Percentiles rank a stretch among this genome's conserved stretches.
Conservation (phyloP, 2,113 vertebrate genomes). For the Psophia crepitans region DNA sequence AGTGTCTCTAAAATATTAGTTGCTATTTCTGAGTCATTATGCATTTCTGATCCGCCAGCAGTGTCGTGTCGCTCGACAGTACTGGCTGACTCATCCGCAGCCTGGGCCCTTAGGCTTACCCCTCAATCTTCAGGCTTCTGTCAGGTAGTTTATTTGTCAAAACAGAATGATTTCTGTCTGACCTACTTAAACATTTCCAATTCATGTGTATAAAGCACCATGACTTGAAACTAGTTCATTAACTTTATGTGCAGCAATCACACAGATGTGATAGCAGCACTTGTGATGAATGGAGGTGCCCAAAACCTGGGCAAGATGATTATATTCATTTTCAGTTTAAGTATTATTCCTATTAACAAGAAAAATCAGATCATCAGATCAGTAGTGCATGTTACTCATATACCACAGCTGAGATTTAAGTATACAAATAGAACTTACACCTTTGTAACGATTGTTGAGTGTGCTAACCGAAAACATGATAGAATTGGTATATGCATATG, state of each 20-base stretch:
- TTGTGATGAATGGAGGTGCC: not conserved
- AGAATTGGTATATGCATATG: not conserved
- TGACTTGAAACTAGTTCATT: not conserved
- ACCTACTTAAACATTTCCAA: not conserved
- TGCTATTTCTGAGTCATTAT: not conserved
- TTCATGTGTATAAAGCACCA: not conserved
- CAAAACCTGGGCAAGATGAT: not conserved
- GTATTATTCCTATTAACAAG: not conserved
- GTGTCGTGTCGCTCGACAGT: rapidly evolving
- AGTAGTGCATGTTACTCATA: not conserved
- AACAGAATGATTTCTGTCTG: not conserved
- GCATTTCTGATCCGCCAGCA: not conserved
- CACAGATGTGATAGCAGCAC: not conserved
- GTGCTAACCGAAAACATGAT: not conserved
- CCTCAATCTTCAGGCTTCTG: not conserved
- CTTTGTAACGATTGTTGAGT: not conserved
- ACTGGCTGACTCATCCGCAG: not conserved
- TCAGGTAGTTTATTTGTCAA: not conserved
- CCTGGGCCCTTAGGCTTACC: not conserved
- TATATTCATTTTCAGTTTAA: not conserved
- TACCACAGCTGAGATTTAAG: not conserved
- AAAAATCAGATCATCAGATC: not conserved
- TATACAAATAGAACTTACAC: not conserved
- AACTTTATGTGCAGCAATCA: not conserved
- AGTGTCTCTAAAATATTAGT: not conserved